Conservation (phyloP, 1,140 invertebrate species). For the Bathynomus jamesi region DNA sequence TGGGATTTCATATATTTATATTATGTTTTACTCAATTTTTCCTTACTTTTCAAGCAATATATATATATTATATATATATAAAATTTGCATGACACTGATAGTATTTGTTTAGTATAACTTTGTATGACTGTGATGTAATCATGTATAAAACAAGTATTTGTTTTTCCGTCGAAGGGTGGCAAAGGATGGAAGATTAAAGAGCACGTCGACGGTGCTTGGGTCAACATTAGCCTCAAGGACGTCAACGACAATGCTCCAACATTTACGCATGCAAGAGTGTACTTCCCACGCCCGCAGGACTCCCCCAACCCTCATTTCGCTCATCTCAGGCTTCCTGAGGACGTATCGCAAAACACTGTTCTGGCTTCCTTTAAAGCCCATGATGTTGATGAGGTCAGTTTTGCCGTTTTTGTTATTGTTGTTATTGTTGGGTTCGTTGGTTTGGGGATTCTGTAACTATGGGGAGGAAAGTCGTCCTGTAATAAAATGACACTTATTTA, state of each 20-base stretch:
- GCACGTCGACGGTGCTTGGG: background rate
- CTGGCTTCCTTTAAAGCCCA: background rate
- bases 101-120: too few relatives aligned
- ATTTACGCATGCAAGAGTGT: background rate
- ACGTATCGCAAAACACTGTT: background rate
- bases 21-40: too few relatives aligned
- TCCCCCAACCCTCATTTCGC: background rate
- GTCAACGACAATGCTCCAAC: background rate
- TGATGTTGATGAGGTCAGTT: background rate
- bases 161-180: background rate
- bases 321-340: background rate
- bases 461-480: too few relatives aligned
- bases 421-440: too few relatives aligned
- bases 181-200: background rate
- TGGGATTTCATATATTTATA: too few relatives aligned
- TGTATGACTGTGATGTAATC: too few relatives aligned
- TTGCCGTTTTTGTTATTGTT: background rate
- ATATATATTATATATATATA: too few relatives aligned
- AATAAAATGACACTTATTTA: too few relatives aligned
- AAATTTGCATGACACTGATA: too few relatives aligned
- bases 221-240: background rate
- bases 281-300: background rate
- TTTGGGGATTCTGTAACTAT: too few relatives aligned
- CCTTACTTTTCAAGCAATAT: too few relatives aligned
- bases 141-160: background rate